Base-by-base conservation (phyloP, 2,113 vertebrate species). In the Chitala chitala region DNA sequence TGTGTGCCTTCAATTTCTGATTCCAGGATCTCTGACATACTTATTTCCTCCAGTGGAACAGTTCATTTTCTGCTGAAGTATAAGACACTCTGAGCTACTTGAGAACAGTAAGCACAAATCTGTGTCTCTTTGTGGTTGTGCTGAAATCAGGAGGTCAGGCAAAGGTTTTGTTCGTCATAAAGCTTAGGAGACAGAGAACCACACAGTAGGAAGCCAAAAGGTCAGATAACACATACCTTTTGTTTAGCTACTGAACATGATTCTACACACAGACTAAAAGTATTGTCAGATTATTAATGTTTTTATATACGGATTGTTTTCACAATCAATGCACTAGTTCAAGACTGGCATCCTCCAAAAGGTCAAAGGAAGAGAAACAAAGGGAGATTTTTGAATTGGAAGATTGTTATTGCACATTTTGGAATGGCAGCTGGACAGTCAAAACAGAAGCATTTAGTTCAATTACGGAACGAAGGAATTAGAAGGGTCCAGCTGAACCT, bases 381-480 rank as follows among this genome's bases (percentile, higher is more conserved):
- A 48, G 9, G 0, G 20, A 22, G 24, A 69, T n/a, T 51, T 51
- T 17, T 15, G 3, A 42, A 3, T 72, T 51, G 46, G 46, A 44
- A 69, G 1, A 6, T 48, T 50, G 36, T 22, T 71, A 53, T 40
- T 71, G 53, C 33, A 33, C 48, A 4, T 17, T 69, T 31, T 24
- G 46, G 59, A 63, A 70, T 73, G 73, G 54, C 77, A 82, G 79
- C 75, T 84, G 83, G 78, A 81, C 69, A 73, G 71, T 31, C 51
- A 73, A 79, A 80, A 78, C 78, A 78, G 73, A 81, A 77, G 59
- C 73, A 82, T 78, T 81, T 31, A 31, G 70, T 76, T 71, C 68
- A 73, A 81, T 80, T 82, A 75, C 59, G 73, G 71, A 78, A 77
- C 77, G 69, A 36, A n/a, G 33, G 6, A 15, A n/a, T n/a, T n/a